Evolutionary conservation across 1,140 invertebrate genomes (phyloP), one percentile per base, ranked within the genome.

Genomic region (Lepidostoma basale): DNA sequence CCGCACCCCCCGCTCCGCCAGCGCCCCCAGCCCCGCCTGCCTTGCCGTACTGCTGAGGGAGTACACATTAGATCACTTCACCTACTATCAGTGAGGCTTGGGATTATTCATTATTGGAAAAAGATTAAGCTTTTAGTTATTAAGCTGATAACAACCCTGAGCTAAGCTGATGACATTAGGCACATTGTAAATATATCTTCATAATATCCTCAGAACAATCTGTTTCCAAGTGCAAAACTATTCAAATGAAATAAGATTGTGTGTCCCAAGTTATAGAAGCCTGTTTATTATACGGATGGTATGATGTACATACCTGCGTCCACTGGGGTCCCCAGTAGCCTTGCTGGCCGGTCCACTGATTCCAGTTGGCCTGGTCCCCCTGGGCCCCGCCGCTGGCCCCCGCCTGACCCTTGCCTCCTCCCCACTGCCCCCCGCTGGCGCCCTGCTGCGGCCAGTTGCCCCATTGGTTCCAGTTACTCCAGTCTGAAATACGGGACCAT

Each of bases 271-370:
- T n/a, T n/a, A n/a, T n/a, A n/a, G n/a, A n/a, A n/a, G n/a, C n/a
- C n/a, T n/a, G n/a, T n/a, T n/a, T n/a, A n/a, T n/a, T n/a, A n/a
- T n/a, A n/a, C n/a, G n/a, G n/a, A n/a, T 22, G 33, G 14, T 45
- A 14, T 3, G 20, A 45, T 18, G 25, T n/a, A 10, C 22, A 30
- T 22, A 65, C 62, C 62, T 65, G 62, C 1, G 62, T 26, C 62
- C 62, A 65, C 49, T 65, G 62, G 22, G 18, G 6, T n/a, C 47
- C 62, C 62, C 62, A 65, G 33, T 65, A 65, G 22, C 62, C 62
- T 14, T 65, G 62, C 33, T 54, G 62, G n/a, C 60, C 28, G 8
- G 39, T 9, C 54, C 40, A 30, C 54, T 56, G 49, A 1, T 23
- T 54, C 54, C 22, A 23, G 26, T 28, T 16, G 25, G 10, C 39